Conservation (phyloP, 2,888 invertebrate genomes). For the Drosophila nigricruria region DNA sequence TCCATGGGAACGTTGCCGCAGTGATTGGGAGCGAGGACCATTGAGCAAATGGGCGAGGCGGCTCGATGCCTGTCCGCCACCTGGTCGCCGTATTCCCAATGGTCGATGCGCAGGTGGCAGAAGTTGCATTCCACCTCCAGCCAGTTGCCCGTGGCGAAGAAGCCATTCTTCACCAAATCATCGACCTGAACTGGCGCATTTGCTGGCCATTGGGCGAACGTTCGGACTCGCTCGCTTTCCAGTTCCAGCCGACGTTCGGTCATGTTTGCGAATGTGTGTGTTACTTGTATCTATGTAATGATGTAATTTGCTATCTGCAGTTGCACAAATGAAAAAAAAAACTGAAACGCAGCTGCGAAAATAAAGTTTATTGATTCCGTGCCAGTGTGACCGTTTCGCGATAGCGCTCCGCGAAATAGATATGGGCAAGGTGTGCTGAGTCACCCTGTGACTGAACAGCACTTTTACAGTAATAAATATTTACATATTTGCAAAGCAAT, state of each 20-base stretch:
- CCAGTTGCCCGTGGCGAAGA: conserved; percentile 90
- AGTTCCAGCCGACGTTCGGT: conserved; percentile 57
- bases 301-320: conserved; percentile 43
- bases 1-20: conserved; percentile 89
- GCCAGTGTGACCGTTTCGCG: conserved; percentile 33
- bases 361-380: conserved; percentile 54
- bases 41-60: conserved; percentile 89
- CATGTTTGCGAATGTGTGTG: conserved; percentile 31
- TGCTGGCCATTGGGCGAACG: conserved; percentile 61
- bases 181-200: conserved; percentile 63
- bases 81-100: conserved; percentile 91
- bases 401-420: background rate
- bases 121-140: conserved; percentile 92
- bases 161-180: conserved; percentile 87
- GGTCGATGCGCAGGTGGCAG: conserved; percentile 89
- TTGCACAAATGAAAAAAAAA: conserved; percentile 36
- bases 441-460: background rate
- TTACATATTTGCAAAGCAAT: background rate
- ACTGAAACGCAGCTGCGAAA: conserved; percentile 44
- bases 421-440: background rate
- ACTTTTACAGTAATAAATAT: background rate
- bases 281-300: conserved; percentile 31
- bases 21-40: conserved; percentile 88
- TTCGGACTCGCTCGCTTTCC: conserved; percentile 57
- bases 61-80: conserved; percentile 89